Evolutionary conservation across 2,113 vertebrate genomes (phyloP), one percentile per base, ranked within the genome.

Genomic region (Misgurnus anguillicaudatus): DNA sequence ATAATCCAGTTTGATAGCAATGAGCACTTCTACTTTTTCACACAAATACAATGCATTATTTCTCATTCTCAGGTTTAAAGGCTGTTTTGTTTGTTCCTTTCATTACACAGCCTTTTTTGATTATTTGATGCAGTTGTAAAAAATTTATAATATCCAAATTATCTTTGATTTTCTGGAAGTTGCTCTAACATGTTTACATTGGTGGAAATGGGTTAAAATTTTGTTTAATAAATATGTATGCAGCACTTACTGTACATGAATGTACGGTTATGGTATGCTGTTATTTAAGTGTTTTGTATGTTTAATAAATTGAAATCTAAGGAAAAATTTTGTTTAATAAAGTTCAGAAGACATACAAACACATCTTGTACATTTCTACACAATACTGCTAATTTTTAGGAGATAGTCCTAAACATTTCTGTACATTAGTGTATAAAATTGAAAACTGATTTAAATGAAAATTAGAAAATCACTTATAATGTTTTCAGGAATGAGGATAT

Each of bases 201-300:
- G 57, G 36, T 57, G 51, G 5, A 13, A 41, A 72, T 38, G 21
- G 41, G 55, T 74, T 74, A 4, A 60, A 42, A 17, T 24, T 74
- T 74, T 47, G 13, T 61, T 60, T 74, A 74, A 74, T 61, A 74
- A 74, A 74, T 47, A 47, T 61, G 19, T 41, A 61, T 14, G 19
- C 14, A 24, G 71, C 57, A 74, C 41, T 62, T 62, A 31, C 24
- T 31, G 24, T 31, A 5, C 16, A 45, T 16, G 3, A 74, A 47
- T 3, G 0, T 24, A 21, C 16, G 13, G 11, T 73, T 41, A 17
- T 17, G 8, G 8, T 64, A 60, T 47, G 24, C 17, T 53, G 2
- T 67, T 47, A 38, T 41, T 58, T 4, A 19, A 10, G 19, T 6
- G 5, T 21, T 71, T n/a, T 70, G 31, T 55, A 41, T 14, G 53